Percentiles rank a stretch among this genome's conserved stretches.
Conservation (phyloP, 64 coral and sea anemone genomes). For the Dendrophyllia cribrosa region DNA sequence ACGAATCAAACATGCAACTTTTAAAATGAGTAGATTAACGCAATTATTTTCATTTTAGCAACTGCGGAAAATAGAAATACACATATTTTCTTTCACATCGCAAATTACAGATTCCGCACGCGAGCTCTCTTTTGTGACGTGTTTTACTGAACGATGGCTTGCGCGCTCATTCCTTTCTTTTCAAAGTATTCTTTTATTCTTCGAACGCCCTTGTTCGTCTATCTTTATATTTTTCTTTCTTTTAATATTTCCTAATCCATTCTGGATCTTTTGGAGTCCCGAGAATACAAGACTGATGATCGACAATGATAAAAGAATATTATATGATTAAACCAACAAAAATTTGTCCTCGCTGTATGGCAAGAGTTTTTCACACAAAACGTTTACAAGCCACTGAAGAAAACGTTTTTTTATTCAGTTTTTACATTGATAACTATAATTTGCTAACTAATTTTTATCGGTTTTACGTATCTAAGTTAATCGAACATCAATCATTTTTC, state of each 20-base stretch:
- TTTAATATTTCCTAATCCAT: neutral
- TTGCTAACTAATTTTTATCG: no score
- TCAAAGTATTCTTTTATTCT: neutral
- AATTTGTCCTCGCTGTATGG: no score
- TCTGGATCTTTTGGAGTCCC: neutral
- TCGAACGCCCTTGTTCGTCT: neutral
- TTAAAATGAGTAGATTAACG: neutral
- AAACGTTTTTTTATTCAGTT: no score
- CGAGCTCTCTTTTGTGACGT: conserved; percentile 27
- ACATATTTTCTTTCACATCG: neutral
- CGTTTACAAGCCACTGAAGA: no score
- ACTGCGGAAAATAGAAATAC: neutral
- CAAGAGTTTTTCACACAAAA: no score
- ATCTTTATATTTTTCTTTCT: neutral
- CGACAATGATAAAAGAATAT: no score
- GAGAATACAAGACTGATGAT: no score
- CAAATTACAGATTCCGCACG: neutral
- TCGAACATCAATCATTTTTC: no score
- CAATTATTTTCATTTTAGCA: neutral
- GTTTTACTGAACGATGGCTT: neutral
- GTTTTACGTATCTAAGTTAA: no score
- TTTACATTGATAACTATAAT: no score
- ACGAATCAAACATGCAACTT: neutral
- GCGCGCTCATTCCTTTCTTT: conserved; percentile 25
- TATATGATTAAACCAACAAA: no score